A percentile compares a stretch with the other conserved stretches of the same genome.
Conservation (phyloP, 2,888 invertebrate species). For the Tineola bisselliella region DNA sequence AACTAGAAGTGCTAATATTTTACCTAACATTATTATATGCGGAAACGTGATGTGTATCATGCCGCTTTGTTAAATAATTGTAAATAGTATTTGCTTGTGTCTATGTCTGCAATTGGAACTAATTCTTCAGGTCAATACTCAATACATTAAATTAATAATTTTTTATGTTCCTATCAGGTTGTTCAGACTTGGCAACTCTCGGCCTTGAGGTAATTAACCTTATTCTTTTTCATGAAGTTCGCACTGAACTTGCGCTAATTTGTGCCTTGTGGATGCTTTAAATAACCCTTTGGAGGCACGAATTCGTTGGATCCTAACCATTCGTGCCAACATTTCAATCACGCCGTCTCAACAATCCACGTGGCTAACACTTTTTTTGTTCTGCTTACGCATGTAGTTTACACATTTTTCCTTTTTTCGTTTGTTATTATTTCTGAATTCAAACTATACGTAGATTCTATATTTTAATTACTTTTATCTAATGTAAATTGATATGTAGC, state of each 20-base stretch:
- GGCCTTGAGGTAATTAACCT: constrained; percentile 61
- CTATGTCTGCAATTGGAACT: not conserved
- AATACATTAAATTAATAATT: not conserved
- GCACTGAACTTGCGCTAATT: constrained; percentile 61
- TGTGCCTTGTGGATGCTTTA: constrained; percentile 33
- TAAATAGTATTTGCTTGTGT: not conserved
- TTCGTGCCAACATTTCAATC: constrained; percentile 52
- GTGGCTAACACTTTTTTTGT: constrained; percentile 20
- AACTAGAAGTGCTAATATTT: not conserved
- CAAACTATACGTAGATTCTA: not conserved
- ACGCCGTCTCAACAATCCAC: constrained; percentile 36
- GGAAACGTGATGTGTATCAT: not conserved
- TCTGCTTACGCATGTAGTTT: not conserved
- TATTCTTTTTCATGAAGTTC: constrained; percentile 38
- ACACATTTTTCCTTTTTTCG: not conserved
- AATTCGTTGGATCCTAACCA: constrained; percentile 23
- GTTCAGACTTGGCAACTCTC: constrained; percentile 17
- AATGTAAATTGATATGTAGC: constrained; percentile 11
- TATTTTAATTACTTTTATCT: not conserved
- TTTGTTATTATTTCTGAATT: not conserved
- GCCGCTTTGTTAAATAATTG: not conserved
- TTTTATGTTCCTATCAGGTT: not conserved
- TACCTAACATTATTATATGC: not conserved
- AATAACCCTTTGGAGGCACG: constrained; percentile 43
- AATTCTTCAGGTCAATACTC: too few species aligned